A percentile compares a stretch with the other conserved stretches of the same genome.
These are phyloP conservation scores for Cosmia trapezina DNA, from an alignment of 2,888 invertebrate genomes.

Conservation along the genomic window DNA sequence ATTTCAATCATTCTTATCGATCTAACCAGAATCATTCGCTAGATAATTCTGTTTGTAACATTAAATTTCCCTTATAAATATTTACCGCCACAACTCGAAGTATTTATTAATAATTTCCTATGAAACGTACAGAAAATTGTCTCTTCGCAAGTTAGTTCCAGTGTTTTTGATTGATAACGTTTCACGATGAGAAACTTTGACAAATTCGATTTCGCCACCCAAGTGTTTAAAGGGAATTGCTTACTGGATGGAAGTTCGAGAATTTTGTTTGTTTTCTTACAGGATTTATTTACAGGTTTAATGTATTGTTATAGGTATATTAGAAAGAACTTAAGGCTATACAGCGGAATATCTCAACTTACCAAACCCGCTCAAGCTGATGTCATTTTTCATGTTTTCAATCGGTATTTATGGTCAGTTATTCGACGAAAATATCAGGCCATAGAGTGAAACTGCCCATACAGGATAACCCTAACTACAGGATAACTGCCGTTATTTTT, in stretches of 20 bases:
- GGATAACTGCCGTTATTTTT: too few species aligned
- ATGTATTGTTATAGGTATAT: too few species aligned
- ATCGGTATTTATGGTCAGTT: too few species aligned
- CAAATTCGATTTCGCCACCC: slow-evolving; percentile 59
- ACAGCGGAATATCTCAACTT: too few species aligned
- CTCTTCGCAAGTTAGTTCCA: slow-evolving; percentile 57
- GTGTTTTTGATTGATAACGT: slow-evolving; percentile 64
- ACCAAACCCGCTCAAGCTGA: too few species aligned
- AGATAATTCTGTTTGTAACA: slow-evolving; percentile 40
- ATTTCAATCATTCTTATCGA: too few species aligned
- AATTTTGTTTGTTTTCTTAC: slow-evolving; percentile 13
- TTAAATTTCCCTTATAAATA: slow-evolving; percentile 49
- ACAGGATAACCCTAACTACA: too few species aligned
- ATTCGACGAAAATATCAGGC: too few species aligned
- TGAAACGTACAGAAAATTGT: slow-evolving; percentile 56
- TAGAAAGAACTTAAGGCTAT: too few species aligned
- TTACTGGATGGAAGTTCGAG: slow-evolving; percentile 15
- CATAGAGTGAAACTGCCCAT: too few species aligned
- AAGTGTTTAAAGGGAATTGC: slow-evolving; percentile 54
- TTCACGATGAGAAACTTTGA: slow-evolving; percentile 55
- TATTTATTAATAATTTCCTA: slow-evolving; percentile 56
- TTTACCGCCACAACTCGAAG: slow-evolving; percentile 37
- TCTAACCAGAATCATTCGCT: slow-evolving; percentile 15
- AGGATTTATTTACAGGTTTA: neutral
- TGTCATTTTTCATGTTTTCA: too few species aligned